A percentile compares a stretch with the other conserved stretches of the same genome.
Evolutionary conservation across 2,113 vertebrate species (phyloP).

Genomic region (mouse (Mus musculus)): GRCm39 chr3:28810501-28811000

Average conservation of each 20-base stretch:
- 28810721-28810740: not conserved
- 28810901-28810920: not conserved
- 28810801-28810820: not conserved
- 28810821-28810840: not conserved
- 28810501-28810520: not conserved
- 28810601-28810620: not conserved
- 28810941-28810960: not conserved
- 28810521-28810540: not conserved
- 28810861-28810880: not conserved
- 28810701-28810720: not conserved
- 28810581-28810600: not conserved
- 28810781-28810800: not conserved
- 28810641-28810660: not conserved
- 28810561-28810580: not conserved
- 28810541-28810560: not conserved
- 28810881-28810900: not conserved
- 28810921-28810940: not conserved
- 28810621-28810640: not conserved
- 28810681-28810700: not conserved
- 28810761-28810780: not conserved
- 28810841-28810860: not conserved
- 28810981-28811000: not conserved
- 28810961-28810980: not conserved
- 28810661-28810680: not conserved
- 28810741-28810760: not conserved